These are phyloP conservation scores for Grammomys dolichurus DNA, from an alignment of 2,113 vertebrate genomes.

Conservation along the genomic window DNA sequence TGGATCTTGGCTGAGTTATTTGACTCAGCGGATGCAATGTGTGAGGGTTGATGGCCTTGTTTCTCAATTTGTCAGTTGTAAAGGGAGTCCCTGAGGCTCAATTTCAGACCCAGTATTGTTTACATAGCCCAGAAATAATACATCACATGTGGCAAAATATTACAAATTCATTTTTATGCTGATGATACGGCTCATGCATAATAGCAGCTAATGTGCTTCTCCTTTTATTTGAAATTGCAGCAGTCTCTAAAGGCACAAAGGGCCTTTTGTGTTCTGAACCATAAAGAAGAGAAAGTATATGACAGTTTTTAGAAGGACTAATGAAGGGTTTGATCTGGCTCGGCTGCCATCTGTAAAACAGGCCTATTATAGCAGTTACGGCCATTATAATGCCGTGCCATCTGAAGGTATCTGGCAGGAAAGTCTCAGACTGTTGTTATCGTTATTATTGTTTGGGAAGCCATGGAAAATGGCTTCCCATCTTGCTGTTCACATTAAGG, in stretches of 20 bases:
- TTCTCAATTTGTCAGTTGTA: slow-evolving; percentile 84
- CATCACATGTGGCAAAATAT: slow-evolving; percentile 85
- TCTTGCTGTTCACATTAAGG: slow-evolving; percentile 61
- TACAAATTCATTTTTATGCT: slow-evolving; percentile 86
- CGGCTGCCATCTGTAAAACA: slow-evolving; percentile 71
- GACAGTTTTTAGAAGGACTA: slow-evolving; percentile 75
- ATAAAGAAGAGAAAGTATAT: slow-evolving; percentile 73
- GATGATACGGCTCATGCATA: slow-evolving; percentile 82
- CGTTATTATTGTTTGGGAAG: slow-evolving; percentile 71
- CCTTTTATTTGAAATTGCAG: slow-evolving; percentile 77
- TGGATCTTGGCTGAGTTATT: slow-evolving; percentile 81
- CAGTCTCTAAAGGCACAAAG: slow-evolving; percentile 74
- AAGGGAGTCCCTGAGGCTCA: slow-evolving; percentile 82
- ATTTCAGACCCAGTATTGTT: slow-evolving; percentile 83
- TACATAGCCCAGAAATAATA: slow-evolving; percentile 84
- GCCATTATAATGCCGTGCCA: slow-evolving; percentile 59
- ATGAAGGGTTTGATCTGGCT: slow-evolving; percentile 70
- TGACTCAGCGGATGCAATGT: slow-evolving; percentile 81
- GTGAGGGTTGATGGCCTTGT: slow-evolving; percentile 82
- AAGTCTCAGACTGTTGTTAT: slow-evolving; percentile 38
- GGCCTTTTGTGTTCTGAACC: slow-evolving; percentile 71
- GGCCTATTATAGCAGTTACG: slow-evolving; percentile 69
- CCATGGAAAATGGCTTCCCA: slow-evolving; percentile 57
- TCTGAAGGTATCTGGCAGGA: slow-evolving; percentile 62
- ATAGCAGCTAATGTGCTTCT: slow-evolving; percentile 79